Evolutionary conservation across 2,113 vertebrate species (phyloP), one percentile per base, ranked within the genome.

Genomic region (Antechinus stuartii): DNA sequence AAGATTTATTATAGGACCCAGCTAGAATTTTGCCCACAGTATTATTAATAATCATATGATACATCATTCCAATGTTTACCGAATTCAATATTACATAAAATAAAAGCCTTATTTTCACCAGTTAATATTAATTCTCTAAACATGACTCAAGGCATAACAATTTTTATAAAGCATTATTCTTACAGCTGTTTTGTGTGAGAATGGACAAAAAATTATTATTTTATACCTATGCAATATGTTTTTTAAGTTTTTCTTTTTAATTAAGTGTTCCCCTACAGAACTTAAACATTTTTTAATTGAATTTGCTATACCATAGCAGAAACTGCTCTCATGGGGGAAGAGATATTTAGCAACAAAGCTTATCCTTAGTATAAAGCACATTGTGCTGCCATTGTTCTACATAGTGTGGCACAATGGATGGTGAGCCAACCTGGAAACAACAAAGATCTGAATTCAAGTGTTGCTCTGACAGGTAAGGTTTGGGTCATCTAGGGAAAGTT

Each of bases 251-350:
- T 95, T 49, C 23, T 84, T 5, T 97, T 97, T 93, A 96, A 98
- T 98, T 90, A 97, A 97, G 97, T 97, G 91, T 91, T 98, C 95
- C 14, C 47, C 96, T 97, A 94, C 90, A 95, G 91, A 96, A 98
- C 98, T 94, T 96, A 93, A 97, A 96, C 93, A 95, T 11, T 96
- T 96, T 76, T 97, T 98, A 97, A 54, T 93, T 94, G 95, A 96
- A 97, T 98, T 96, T 95, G 94, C 95, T 92, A 76, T 76, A 96
- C 50, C 89, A 97, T 90, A 97, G 84, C 0, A 97, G 50, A 98
- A 98, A 98, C 95, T 96, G 92, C 91, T 97, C 54, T 94, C 90
- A 91, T 94, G 97, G 97, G n/a, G 55, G 14, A 54, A 96, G 91
- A 89, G 95, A 92, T 97, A 96, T 96, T 97, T 95, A 97, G 95